Evolutionary conservation across 1,140 invertebrate species (phyloP).

Genomic region (Stegodyphus dumicola): DNA sequence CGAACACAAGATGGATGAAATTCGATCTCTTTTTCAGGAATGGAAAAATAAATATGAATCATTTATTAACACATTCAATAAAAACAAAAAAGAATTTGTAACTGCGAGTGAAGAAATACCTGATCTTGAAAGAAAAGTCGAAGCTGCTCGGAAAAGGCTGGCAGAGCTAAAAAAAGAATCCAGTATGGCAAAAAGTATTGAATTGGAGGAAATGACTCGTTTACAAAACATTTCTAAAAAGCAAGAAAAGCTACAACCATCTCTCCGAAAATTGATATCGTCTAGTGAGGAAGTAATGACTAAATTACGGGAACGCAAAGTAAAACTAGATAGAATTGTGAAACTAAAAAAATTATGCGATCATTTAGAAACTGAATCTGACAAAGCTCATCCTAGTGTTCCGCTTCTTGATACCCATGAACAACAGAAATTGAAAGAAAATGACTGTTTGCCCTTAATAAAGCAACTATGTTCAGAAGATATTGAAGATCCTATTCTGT

Average conservation of each 20-base stretch:
- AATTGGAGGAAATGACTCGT: slow-evolving; percentile 12
- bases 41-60: slow-evolving; percentile 36
- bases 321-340: slow-evolving; percentile 23
- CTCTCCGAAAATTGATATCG: slow-evolving; percentile 32
- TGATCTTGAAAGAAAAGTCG: slow-evolving; percentile 5
- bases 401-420: neutral
- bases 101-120: slow-evolving; percentile 15
- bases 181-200: neutral
- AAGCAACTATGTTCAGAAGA: neutral
- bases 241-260: slow-evolving; percentile 1
- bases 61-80: slow-evolving; percentile 4
- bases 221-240: slow-evolving; percentile 19
- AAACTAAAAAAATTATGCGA: slow-evolving; percentile 37
- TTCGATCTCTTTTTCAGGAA: slow-evolving; percentile 13
- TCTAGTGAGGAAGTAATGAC: slow-evolving; percentile 32
- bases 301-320: slow-evolving; percentile 20
- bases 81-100: slow-evolving; percentile 20
- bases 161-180: slow-evolving; percentile 19
- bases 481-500: slow-evolving; percentile 20
- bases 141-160: neutral
- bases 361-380: slow-evolving; percentile 13
- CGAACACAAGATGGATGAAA: slow-evolving; percentile 44
- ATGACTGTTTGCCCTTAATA: neutral
- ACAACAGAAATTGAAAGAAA: neutral
- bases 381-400: neutral